Evolutionary conservation across 2,888 invertebrate genomes (phyloP).

Genomic region (Girardia tigrina): DNA sequence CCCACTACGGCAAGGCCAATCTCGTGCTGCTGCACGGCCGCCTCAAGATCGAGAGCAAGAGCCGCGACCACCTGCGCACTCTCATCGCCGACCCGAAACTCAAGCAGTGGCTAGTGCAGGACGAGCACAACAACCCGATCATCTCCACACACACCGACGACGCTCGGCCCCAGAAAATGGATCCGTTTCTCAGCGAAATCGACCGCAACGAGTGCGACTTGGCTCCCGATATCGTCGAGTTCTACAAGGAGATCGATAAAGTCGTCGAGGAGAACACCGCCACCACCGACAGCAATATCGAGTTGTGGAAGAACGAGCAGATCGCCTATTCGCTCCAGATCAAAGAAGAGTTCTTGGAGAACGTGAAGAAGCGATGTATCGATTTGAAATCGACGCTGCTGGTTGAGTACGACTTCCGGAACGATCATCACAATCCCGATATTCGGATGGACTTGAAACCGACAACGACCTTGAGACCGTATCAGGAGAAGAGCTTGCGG

Average conservation of each 20-base stretch:
- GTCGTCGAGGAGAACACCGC: constrained; percentile 20
- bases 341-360: constrained; percentile 80
- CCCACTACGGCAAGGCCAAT: constrained; percentile 95
- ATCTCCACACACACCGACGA: not conserved
- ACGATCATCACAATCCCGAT: constrained; percentile 85
- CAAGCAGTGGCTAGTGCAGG: not conserved
- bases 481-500: constrained; percentile 90
- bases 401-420: constrained; percentile 95
- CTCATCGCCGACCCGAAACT: not conserved
- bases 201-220: not conserved
- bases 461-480: constrained; percentile 80
- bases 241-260: constrained; percentile 27
- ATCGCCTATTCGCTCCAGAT: constrained; percentile 75
- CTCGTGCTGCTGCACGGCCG: constrained; percentile 88
- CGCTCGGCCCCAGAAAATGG: too few species aligned
- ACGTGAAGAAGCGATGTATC: constrained; percentile 82
- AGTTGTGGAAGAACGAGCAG: not conserved
- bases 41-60: constrained; percentile 73
- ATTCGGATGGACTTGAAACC: constrained; percentile 75
- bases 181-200: not conserved
- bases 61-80: not conserved
- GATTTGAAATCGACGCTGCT: constrained; percentile 87
- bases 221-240: constrained; percentile 20
- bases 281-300: not conserved
- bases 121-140: not conserved